Evolutionary conservation across 2,113 vertebrate species (phyloP).

Genomic region (Pseudolaguvia tuberculata): DNA sequence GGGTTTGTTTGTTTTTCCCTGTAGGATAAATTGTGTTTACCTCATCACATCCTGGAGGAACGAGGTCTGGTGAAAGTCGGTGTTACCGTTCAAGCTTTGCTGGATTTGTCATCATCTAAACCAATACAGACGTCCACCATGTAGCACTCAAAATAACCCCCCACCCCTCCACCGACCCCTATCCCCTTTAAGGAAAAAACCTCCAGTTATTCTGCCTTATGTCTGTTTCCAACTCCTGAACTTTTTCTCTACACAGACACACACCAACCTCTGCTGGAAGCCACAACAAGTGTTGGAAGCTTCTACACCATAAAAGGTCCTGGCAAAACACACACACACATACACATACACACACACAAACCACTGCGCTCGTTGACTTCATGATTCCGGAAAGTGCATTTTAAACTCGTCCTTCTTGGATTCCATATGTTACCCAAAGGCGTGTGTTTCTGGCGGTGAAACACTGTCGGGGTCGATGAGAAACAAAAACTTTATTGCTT

Average conservation of each 20-base stretch:
- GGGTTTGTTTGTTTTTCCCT: slow-evolving; percentile 36
- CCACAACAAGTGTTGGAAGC: neutral
- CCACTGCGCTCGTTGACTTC: no score
- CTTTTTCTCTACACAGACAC: neutral
- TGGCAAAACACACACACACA: no score
- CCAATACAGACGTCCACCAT: slow-evolving; percentile 80
- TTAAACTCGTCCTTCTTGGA: neutral
- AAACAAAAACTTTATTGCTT: neutral
- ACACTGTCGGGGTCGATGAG: neutral
- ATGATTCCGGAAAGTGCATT: neutral
- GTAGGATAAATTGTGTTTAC: slow-evolving; percentile 93
- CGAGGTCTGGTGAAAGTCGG: slow-evolving; percentile 93
- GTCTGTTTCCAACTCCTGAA: neutral
- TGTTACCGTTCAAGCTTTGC: slow-evolving; percentile 88
- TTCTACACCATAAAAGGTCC: neutral
- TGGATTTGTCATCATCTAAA: slow-evolving; percentile 81
- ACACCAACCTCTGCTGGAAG: neutral
- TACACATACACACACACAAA: no score
- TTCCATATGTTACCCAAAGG: neutral
- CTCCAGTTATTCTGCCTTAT: slow-evolving; percentile 27
- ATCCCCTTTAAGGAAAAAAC: no score
- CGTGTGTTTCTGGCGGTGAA: neutral
- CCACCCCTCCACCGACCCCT: no score
- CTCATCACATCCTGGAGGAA: slow-evolving; percentile 97
- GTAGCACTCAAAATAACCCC: slow-evolving; percentile 59